A percentile compares a stretch with the other conserved stretches of the same genome.
phyloP scores from a whole-genome alignment of 2,888 invertebrate species.

The Caenorhabditis doughertyi region DNA sequence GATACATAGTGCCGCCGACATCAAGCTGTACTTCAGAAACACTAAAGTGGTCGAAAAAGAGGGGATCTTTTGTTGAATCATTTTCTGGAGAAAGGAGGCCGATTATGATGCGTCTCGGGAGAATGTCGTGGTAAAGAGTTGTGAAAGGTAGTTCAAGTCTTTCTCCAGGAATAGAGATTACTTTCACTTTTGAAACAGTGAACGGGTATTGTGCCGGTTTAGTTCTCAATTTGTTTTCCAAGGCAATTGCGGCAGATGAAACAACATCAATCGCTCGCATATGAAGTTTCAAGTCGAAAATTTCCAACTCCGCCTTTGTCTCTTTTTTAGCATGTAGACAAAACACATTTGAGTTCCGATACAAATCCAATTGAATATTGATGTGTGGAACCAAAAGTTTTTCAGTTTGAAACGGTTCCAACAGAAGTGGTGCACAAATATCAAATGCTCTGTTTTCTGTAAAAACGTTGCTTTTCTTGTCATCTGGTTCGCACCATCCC shows the following conservation, averaged over 20 bases:
- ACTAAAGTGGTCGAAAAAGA: conserved; percentile 3
- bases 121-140: conserved; percentile 22
- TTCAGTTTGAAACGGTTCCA: conserved; percentile 27
- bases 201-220: background rate
- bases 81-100: background rate
- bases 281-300: background rate
- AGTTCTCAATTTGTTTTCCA: background rate
- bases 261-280: conserved; percentile 1
- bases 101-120: conserved; percentile 27
- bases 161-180: conserved; percentile 11
- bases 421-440: background rate
- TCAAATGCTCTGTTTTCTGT: background rate
- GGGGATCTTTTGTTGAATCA: background rate
- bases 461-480: background rate
- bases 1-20: conserved; percentile 17
- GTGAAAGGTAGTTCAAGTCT: conserved; percentile 16
- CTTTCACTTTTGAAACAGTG: conserved; percentile 19
- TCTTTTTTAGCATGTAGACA: background rate
- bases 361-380: conserved; percentile 18
- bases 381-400: conserved; percentile 24
- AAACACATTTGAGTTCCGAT: background rate
- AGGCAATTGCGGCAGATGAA: background rate
- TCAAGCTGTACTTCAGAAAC: conserved; percentile 17
- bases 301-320: background rate
- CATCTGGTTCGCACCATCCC: conserved; percentile 10